phyloP scores from a whole-genome alignment of 2,113 vertebrate genomes.

The Cathartes aura region DNA sequence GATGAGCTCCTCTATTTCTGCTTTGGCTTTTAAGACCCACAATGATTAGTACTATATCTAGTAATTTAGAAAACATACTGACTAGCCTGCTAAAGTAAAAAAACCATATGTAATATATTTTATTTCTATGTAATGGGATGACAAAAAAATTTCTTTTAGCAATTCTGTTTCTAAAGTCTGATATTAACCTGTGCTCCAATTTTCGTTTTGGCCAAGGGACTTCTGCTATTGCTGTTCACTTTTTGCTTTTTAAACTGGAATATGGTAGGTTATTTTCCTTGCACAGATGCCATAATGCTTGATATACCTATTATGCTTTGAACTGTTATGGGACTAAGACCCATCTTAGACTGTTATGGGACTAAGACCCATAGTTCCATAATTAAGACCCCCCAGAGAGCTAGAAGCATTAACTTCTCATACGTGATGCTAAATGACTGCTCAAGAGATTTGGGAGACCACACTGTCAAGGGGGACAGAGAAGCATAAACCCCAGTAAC shows the following conservation, averaged over 20 bases:
- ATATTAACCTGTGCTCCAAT: background rate
- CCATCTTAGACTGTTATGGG: background rate
- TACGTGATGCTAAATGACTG: background rate
- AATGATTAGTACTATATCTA: background rate
- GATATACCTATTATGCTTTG: background rate
- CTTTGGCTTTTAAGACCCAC: background rate
- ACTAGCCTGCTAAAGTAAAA: background rate
- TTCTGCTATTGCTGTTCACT: background rate
- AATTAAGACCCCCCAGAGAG: background rate
- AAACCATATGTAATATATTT: accelerated
- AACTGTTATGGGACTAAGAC: background rate
- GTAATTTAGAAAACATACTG: background rate
- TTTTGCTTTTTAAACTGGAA: background rate
- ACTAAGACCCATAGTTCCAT: background rate
- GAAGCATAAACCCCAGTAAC: background rate
- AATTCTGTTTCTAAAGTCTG: background rate
- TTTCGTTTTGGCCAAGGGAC: background rate
- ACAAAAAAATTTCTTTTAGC: background rate
- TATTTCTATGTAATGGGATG: background rate
- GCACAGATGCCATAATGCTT: background rate
- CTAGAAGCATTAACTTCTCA: background rate
- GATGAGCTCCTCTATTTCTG: background rate
- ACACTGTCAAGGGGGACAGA: background rate
- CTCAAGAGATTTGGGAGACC: background rate
- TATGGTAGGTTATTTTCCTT: background rate